A percentile compares a stretch with the other conserved stretches of the same genome.
These are phyloP conservation scores for Scomber japonicus DNA, from an alignment of 2,113 vertebrate species.

Conservation along the genomic window DNA sequence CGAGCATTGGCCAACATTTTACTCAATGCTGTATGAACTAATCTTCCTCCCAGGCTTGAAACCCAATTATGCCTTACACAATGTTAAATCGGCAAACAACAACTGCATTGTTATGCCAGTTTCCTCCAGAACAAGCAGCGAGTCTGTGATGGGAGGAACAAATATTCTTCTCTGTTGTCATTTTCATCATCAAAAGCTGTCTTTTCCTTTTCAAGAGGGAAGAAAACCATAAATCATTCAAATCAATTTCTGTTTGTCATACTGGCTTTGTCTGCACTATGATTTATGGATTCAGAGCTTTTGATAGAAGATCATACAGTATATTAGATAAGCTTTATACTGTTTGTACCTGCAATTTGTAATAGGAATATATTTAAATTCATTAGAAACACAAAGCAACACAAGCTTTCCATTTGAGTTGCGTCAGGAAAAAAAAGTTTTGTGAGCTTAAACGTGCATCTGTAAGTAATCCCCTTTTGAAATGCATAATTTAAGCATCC, in stretches of 20 bases:
- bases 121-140: slow-evolving; percentile 4
- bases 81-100: slow-evolving; percentile 39
- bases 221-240: not conserved
- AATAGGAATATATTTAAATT: not conserved
- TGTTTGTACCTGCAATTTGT: not conserved
- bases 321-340: not conserved
- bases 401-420: not conserved
- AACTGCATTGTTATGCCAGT: slow-evolving; percentile 20
- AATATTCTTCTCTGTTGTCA: not conserved
- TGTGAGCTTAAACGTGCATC: not conserved
- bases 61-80: slow-evolving; percentile 47
- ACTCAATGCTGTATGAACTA: slow-evolving; percentile 18
- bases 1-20: slow-evolving; percentile 18
- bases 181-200: not conserved
- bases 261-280: not conserved
- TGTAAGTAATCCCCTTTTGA: not conserved
- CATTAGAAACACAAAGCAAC: not conserved
- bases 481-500: slow-evolving; percentile 1
- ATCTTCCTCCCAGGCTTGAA: slow-evolving; percentile 48
- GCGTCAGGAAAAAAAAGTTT: not conserved
- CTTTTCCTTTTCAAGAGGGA: not conserved
- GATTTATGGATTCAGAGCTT: not conserved
- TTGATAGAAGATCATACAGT: not conserved
- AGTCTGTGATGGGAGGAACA: not conserved
- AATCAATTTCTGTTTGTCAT: not conserved